A percentile compares a stretch with the other conserved stretches of the same genome.
Conservation (phyloP, 2,113 vertebrate genomes). For the Triplophysa rosa region DNA sequence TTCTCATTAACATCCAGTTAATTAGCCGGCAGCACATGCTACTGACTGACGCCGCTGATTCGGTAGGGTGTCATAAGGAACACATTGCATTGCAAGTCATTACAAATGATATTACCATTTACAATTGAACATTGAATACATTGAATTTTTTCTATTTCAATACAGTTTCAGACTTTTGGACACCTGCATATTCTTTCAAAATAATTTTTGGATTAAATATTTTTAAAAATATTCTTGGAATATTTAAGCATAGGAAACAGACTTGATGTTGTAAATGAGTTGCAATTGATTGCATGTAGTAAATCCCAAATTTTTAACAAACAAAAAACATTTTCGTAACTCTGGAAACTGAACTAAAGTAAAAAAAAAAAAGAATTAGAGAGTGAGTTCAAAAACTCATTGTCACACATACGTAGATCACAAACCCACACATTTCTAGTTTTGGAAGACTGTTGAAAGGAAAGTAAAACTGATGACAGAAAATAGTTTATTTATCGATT, state of each 20-base stretch:
- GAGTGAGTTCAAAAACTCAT: neutral
- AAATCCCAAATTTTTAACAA: too few species aligned
- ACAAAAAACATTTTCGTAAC: neutral
- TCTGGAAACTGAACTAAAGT: neutral
- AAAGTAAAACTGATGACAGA: slow-evolving; percentile 30
- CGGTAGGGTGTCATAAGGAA: neutral
- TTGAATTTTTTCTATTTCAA: too few species aligned
- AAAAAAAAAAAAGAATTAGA: neutral
- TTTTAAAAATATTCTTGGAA: too few species aligned
- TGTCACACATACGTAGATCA: slow-evolving; percentile 18
- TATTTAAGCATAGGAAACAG: too few species aligned
- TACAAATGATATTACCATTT: neutral
- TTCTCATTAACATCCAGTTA: slow-evolving; percentile 9
- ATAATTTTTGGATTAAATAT: too few species aligned
- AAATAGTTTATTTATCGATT: neutral
- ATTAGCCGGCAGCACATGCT: neutral
- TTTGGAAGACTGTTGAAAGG: neutral
- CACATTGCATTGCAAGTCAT: neutral
- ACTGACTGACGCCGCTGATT: neutral
- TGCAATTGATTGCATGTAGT: too few species aligned
- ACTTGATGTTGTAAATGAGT: too few species aligned
- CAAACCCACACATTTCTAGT: neutral
- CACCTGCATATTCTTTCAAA: too few species aligned
- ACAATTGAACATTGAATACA: too few species aligned
- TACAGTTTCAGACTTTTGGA: too few species aligned